phyloP scores from a whole-genome alignment of 2,888 invertebrate genomes.

The Tubulanus polymorphus region DNA sequence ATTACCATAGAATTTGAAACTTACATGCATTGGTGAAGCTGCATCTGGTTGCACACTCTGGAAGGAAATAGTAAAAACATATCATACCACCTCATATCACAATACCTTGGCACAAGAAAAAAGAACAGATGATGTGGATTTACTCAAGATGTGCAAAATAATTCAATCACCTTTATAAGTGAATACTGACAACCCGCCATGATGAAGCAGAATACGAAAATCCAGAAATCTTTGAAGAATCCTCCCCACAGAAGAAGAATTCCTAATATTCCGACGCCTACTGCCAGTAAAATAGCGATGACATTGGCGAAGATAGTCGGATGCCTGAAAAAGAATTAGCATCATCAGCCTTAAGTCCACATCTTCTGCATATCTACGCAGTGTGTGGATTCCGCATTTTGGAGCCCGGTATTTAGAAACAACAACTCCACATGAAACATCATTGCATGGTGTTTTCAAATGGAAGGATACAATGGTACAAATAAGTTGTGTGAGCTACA shows the following conservation, averaged over 20 bases:
- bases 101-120: not conserved
- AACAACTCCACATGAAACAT: too few relatives aligned
- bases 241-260: constrained; percentile 75
- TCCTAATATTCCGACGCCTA: constrained; percentile 80
- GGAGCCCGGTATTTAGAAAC: too few relatives aligned
- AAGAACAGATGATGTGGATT: not conserved
- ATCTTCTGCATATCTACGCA: too few relatives aligned
- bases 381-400: too few relatives aligned
- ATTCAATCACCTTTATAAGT: constrained; percentile 66
- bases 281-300: constrained; percentile 76
- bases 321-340: constrained; percentile 60
- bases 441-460: too few relatives aligned
- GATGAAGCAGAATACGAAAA: constrained; percentile 94
- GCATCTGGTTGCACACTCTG: constrained; percentile 97
- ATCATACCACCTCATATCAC: not conserved
- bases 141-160: constrained; percentile 2
- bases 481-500: too few relatives aligned
- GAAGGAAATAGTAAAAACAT: constrained; percentile 22
- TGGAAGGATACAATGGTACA: too few relatives aligned
- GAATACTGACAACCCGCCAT: constrained; percentile 98
- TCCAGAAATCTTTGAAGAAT: constrained; percentile 86
- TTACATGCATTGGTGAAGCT: constrained; percentile 88
- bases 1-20: constrained; percentile 15
- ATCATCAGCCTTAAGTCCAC: too few relatives aligned
- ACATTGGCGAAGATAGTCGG: constrained; percentile 73